phyloP scores from a whole-genome alignment of 2,888 invertebrate genomes.

The Bursaphelenchus okinawaensis region DNA sequence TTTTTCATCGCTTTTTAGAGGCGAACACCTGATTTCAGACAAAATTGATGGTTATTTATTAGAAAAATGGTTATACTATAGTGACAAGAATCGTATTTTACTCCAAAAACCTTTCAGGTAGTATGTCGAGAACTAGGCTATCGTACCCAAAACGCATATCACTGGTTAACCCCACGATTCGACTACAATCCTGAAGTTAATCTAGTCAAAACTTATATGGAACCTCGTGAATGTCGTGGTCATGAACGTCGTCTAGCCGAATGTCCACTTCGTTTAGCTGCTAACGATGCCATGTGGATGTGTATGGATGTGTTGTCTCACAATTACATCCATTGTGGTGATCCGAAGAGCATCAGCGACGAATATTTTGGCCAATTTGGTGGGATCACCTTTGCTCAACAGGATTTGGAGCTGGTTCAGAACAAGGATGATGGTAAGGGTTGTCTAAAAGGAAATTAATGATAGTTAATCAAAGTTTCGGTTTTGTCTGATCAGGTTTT shows the following conservation, averaged over 20 bases:
- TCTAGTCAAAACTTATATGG: slow-evolving; percentile 88
- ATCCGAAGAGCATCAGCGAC: slow-evolving; percentile 47
- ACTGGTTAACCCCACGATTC: slow-evolving; percentile 72
- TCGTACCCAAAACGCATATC: slow-evolving; percentile 80
- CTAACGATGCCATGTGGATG: slow-evolving; percentile 56
- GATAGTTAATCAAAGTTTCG: too few species aligned
- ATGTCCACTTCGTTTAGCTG: slow-evolving; percentile 41
- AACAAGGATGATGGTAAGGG: slow-evolving; percentile 18
- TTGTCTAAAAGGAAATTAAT: neutral
- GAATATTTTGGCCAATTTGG: slow-evolving; percentile 79
- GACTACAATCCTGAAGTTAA: slow-evolving; percentile 83
- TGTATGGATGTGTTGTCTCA: slow-evolving; percentile 75
- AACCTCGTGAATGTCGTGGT: slow-evolving; percentile 71
- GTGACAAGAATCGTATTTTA: neutral
- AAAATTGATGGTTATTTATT: too few species aligned
- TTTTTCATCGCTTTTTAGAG: too few species aligned
- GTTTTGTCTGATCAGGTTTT: too few species aligned
- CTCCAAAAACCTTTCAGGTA: slow-evolving; percentile 62
- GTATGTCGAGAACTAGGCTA: slow-evolving; percentile 87
- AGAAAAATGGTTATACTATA: too few species aligned
- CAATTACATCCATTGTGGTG: slow-evolving; percentile 85
- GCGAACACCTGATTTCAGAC: too few species aligned
- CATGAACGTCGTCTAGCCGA: slow-evolving; percentile 65
- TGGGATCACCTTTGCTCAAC: slow-evolving; percentile 70
- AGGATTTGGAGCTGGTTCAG: slow-evolving; percentile 34